A percentile compares a stretch with the other conserved stretches of the same genome.
These are phyloP conservation scores for Caligus rogercresseyi DNA, from an alignment of 1,140 invertebrate genomes.

Conservation along the genomic window DNA sequence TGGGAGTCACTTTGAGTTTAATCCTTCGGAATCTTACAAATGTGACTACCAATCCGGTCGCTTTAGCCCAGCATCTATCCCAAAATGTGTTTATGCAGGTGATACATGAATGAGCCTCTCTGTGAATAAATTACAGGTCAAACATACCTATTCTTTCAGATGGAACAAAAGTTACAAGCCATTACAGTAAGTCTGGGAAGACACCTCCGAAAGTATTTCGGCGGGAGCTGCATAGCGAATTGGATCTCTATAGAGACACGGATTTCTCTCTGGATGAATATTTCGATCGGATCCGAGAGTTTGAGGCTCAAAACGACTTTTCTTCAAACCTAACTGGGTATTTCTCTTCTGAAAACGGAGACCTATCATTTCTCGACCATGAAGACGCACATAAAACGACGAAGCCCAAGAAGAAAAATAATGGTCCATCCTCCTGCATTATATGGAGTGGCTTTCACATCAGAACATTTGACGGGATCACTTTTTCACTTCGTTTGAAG, in stretches of 20 bases:
- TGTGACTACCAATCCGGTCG: conserved; percentile 45
- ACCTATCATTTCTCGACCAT: not conserved
- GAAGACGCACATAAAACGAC: too few species aligned
- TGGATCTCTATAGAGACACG: not conserved
- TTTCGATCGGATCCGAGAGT: not conserved
- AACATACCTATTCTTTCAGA: not conserved
- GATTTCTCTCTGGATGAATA: not conserved
- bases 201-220: not conserved
- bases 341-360: not conserved
- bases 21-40: conserved; percentile 40
- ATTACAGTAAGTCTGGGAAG: not conserved
- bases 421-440: not conserved
- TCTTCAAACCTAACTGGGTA: not conserved
- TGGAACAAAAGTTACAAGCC: not conserved
- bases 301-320: not conserved
- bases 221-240: not conserved
- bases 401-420: not conserved
- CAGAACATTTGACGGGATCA: not conserved
- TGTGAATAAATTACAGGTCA: not conserved
- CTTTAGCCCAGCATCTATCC: conserved; percentile 47
- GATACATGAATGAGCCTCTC: not conserved
- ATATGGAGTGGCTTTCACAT: conserved; percentile 1
- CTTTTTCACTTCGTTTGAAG: not conserved
- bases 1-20: conserved; percentile 39
- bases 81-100: conserved; percentile 44